phyloP scores from a whole-genome alignment of 2,888 invertebrate species.

The Zygaena filipendulae region DNA sequence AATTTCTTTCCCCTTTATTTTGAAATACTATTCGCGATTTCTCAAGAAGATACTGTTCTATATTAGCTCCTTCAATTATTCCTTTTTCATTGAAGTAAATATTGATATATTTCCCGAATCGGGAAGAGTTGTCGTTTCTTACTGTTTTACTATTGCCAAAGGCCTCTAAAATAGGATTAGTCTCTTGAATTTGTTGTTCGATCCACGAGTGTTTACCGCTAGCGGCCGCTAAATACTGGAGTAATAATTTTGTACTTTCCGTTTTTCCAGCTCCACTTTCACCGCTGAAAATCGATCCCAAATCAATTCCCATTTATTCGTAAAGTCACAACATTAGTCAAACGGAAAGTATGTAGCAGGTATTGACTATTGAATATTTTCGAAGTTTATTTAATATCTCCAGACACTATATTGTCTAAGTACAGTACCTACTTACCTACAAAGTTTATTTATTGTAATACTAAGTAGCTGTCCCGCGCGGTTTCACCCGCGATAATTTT shows the following conservation, averaged over 20 bases:
- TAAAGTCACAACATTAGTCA: neutral
- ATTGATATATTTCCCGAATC: slow-evolving; percentile 96
- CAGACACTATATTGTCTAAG: too few relatives aligned
- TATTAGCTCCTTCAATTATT: slow-evolving; percentile 91
- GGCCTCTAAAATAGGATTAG: slow-evolving; percentile 96
- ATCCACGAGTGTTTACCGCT: slow-evolving; percentile 98
- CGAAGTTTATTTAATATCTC: too few relatives aligned
- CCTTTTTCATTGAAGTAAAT: slow-evolving; percentile 87
- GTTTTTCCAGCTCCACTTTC: slow-evolving; percentile 98
- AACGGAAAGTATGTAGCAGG: slow-evolving; percentile 1
- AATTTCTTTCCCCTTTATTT: slow-evolving; percentile 90
- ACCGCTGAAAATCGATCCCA: slow-evolving; percentile 80
- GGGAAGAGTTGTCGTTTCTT: slow-evolving; percentile 94
- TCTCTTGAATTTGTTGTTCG: slow-evolving; percentile 96
- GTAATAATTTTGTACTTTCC: slow-evolving; percentile 92
- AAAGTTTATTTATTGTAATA: too few relatives aligned
- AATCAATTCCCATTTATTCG: slow-evolving; percentile 1
- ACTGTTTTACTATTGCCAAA: slow-evolving; percentile 98
- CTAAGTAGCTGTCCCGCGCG: too few relatives aligned
- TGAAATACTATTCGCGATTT: slow-evolving; percentile 94
- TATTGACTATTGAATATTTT: too few relatives aligned
- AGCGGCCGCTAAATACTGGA: slow-evolving; percentile 93
- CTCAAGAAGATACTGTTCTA: slow-evolving; percentile 95
- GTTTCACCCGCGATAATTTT: too few relatives aligned
- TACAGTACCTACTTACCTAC: too few relatives aligned